These are phyloP conservation scores for Thermophis baileyi DNA, from an alignment of 2,113 vertebrate species.

Conservation along the genomic window DNA sequence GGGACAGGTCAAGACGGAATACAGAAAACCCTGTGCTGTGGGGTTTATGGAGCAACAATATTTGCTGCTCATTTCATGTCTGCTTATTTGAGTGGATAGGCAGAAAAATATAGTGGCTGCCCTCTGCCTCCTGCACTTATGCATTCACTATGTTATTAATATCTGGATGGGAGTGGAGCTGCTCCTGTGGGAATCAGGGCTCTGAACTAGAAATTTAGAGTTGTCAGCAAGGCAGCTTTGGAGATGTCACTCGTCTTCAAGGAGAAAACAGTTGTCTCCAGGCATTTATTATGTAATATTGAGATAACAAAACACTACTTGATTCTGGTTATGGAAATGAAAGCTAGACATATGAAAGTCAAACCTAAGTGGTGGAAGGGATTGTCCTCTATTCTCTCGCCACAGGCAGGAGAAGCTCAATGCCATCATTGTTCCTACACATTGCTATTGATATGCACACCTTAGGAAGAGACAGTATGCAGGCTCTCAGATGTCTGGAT, in stretches of 20 bases:
- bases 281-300: background rate
- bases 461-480: background rate
- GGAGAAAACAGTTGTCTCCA: background rate
- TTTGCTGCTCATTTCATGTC: conserved; percentile 10
- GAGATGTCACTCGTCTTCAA: background rate
- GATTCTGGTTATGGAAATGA: background rate
- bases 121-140: background rate
- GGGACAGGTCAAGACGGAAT: conserved; percentile 4
- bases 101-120: background rate
- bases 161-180: conserved; percentile 8
- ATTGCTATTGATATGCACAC: background rate
- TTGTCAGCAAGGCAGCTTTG: background rate
- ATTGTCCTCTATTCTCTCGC: background rate
- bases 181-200: conserved; percentile 12
- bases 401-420: background rate
- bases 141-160: conserved; percentile 4
- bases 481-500: background rate
- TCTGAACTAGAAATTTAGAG: background rate
- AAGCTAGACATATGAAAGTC: background rate
- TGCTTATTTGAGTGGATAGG: background rate
- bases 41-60: background rate
- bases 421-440: background rate
- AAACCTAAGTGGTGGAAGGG: background rate
- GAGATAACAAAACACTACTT: background rate
- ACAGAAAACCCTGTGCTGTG: background rate